Evolutionary conservation across 64 coral and sea anemone species (phyloP), one percentile per base, ranked within the genome.

Genomic region (Exaiptasia diaphana): DNA sequence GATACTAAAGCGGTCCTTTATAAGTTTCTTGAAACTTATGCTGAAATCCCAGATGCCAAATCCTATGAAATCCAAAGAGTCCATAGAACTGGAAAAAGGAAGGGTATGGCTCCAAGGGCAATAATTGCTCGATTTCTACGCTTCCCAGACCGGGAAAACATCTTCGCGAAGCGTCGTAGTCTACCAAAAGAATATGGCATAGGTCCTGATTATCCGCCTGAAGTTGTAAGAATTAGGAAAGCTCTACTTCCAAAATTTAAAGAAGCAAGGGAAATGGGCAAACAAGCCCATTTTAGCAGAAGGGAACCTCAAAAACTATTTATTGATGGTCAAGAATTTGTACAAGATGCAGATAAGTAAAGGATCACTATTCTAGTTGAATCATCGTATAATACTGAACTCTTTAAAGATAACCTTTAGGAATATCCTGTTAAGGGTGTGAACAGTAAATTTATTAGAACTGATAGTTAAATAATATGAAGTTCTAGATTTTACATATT

Each of bases 111-210:
- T 10, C 59, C 57, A 5, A 28, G 77, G 37, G 24, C 77, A 35
- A 81, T 81, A 5, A 35, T 81, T 5, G 77, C 77, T n/a, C 38
- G 57, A 20, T 81, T 81, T 28, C 1, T 81, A 17, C 41, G 77
- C 30, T 81, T 41, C n/a, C 63, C 63, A 43, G 60, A 81, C 32
- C 20, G 21, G 20, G 36, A 65, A 65, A 27, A 18, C 11, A 61
- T 61, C 10, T 12, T 79, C 24, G 21, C 76, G 15, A 13, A 31
- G 24, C 40, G 38, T 8, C 50, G 35, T 18, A 61, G 23, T 36
- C 41, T 78, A 34, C 39, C 28, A 12, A 68, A 67, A 82, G 42
- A 12, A 25, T 82, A 67, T 58, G 76, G 53, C 33, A 79, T 64
- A n/a, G 42, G 59, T 24, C 29, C 64, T 15, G 64, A 70, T 24